phyloP scores from a whole-genome alignment of 1,140 invertebrate genomes.

The Proctacanthus coquilletti region DNA sequence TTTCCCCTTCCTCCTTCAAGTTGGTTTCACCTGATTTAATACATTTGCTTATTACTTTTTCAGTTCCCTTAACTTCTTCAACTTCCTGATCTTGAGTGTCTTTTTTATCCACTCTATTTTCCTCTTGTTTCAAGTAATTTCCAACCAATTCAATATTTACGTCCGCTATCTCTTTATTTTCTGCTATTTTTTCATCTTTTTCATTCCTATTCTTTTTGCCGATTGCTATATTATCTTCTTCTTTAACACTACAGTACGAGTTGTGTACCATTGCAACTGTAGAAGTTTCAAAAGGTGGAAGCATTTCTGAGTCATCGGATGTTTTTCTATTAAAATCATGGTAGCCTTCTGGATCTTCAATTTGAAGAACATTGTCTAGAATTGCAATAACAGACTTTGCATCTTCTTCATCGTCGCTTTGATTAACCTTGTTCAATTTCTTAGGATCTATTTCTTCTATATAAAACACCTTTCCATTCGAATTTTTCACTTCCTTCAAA shows the following conservation, averaged over 20 bases:
- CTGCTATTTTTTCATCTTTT: not conserved
- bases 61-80: not conserved
- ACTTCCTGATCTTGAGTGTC: not conserved
- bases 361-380: slow-evolving; percentile 24
- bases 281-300: slow-evolving; percentile 21
- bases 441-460: slow-evolving; percentile 16
- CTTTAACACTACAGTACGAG: slow-evolving; percentile 2
- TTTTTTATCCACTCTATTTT: not conserved
- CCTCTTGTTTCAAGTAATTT: not conserved
- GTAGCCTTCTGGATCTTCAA: slow-evolving; percentile 15
- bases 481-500: slow-evolving; percentile 16
- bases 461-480: slow-evolving; percentile 23
- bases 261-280: slow-evolving; percentile 25
- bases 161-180: too few species aligned
- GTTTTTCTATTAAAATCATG: slow-evolving; percentile 15
- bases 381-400: slow-evolving; percentile 23
- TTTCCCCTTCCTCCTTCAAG: too few species aligned
- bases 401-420: slow-evolving; percentile 10
- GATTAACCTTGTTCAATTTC: not conserved
- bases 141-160: too few species aligned
- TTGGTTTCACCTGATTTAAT: too few species aligned
- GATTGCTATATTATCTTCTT: not conserved
- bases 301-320: slow-evolving; percentile 21
- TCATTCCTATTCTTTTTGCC: not conserved
- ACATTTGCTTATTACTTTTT: not conserved